These are phyloP conservation scores for Coelopa frigida DNA, from an alignment of 1,140 invertebrate species.

Conservation along the genomic window DNA sequence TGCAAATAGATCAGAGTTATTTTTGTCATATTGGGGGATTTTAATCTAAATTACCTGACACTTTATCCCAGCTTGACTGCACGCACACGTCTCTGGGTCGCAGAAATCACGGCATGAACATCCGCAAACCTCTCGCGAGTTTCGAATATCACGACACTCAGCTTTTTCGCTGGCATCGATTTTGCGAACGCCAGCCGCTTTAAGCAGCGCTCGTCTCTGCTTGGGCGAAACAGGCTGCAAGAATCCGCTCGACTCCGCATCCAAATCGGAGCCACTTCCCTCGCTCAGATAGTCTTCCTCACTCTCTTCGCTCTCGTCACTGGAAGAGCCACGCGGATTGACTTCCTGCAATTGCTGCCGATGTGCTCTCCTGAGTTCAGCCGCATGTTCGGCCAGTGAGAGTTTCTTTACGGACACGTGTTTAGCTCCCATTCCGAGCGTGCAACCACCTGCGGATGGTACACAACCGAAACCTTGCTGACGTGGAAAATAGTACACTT, in stretches of 20 bases:
- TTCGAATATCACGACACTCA: slow-evolving; percentile 85
- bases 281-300: slow-evolving; percentile 74
- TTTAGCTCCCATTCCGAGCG: slow-evolving; percentile 86
- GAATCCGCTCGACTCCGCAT: slow-evolving; percentile 90
- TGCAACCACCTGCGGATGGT: slow-evolving; percentile 92
- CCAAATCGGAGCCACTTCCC: slow-evolving; percentile 73
- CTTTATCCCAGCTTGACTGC: slow-evolving; percentile 90
- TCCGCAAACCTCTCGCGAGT: slow-evolving; percentile 89
- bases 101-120: slow-evolving; percentile 92
- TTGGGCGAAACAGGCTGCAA: slow-evolving; percentile 86
- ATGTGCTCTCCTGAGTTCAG: slow-evolving; percentile 79
- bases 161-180: slow-evolving; percentile 93
- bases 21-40: too few species aligned
- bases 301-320: slow-evolving; percentile 69
- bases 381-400: slow-evolving; percentile 70
- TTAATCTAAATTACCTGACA: too few species aligned
- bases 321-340: slow-evolving; percentile 48
- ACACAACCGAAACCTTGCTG: slow-evolving; percentile 97
- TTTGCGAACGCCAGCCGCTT: slow-evolving; percentile 84
- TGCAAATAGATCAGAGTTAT: not conserved
- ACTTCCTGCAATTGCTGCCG: slow-evolving; percentile 72
- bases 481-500: slow-evolving; percentile 91
- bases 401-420: slow-evolving; percentile 63
- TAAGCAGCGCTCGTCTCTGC: slow-evolving; percentile 76
- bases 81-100: slow-evolving; percentile 91